Conservation (phyloP, 2,888 invertebrate species). For the Drosophila demipolita region DNA sequence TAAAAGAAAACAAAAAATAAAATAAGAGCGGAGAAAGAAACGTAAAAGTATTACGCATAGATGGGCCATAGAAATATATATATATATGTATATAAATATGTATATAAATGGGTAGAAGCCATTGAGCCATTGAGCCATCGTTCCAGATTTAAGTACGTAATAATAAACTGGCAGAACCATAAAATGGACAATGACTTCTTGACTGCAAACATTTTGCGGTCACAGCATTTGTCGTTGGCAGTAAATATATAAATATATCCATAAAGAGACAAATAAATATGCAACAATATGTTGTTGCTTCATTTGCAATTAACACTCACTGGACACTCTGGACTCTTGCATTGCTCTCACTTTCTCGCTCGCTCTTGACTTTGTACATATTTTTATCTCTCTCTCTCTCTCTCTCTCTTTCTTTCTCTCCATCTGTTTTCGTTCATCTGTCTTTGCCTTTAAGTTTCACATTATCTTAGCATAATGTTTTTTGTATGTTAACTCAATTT, state of each 20-base stretch:
- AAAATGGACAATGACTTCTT: conserved; percentile 71
- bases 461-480: not conserved
- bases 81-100: not conserved
- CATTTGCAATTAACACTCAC: conserved; percentile 62
- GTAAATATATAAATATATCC: conserved; percentile 34
- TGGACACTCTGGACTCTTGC: not conserved
- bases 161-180: conserved; percentile 58
- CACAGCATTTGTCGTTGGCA: conserved; percentile 44
- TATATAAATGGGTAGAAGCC: not conserved
- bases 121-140: conserved; percentile 41
- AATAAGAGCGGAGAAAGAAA: conserved; percentile 21
- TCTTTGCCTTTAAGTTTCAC: not conserved
- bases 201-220: conserved; percentile 75
- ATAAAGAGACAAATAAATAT: conserved; percentile 30
- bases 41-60: conserved; percentile 44
- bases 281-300: conserved; percentile 39
- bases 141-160: conserved; percentile 51
- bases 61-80: conserved; percentile 32
- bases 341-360: not conserved
- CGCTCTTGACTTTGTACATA: not conserved
- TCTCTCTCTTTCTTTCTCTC: not conserved
- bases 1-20: conserved; percentile 14
- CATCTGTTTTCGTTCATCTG: not conserved
- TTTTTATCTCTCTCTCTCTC: not conserved
- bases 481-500: too few relatives aligned